Conservation (phyloP, 2,888 invertebrate species). For the Lasioglossum marginatum region DNA sequence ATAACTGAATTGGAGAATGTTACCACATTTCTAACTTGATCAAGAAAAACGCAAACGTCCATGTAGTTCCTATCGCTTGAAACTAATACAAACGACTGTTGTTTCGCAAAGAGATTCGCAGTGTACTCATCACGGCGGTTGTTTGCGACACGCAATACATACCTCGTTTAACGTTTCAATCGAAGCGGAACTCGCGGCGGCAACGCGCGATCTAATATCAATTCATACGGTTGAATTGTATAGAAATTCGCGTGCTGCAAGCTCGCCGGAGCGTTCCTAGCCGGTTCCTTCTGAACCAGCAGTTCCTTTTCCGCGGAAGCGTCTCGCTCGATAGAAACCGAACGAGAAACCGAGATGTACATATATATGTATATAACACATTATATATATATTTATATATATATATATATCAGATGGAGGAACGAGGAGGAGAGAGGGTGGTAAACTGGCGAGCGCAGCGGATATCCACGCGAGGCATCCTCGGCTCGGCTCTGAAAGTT, state of each 20-base stretch:
- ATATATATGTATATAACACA: too few relatives aligned
- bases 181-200: neutral
- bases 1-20: too few relatives aligned
- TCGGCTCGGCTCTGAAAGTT: constrained; percentile 12
- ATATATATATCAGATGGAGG: neutral
- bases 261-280: neutral
- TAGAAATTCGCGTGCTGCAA: constrained; percentile 25
- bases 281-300: constrained; percentile 10
- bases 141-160: neutral
- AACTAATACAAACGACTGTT: neutral
- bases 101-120: neutral
- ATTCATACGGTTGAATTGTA: constrained; percentile 22
- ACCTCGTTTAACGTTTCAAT: constrained; percentile 4
- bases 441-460: constrained; percentile 16
- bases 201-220: constrained; percentile 17
- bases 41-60: too few relatives aligned
- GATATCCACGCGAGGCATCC: constrained; percentile 15
- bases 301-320: neutral
- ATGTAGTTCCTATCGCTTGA: too few relatives aligned
- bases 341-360: neutral
- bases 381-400: neutral
- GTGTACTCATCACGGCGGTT: neutral
- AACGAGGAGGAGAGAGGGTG: neutral
- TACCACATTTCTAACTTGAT: too few relatives aligned
- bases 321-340: constrained; percentile 5